Base-by-base conservation (phyloP, 2,113 vertebrate genomes). In the Xiphias gladius region DNA sequence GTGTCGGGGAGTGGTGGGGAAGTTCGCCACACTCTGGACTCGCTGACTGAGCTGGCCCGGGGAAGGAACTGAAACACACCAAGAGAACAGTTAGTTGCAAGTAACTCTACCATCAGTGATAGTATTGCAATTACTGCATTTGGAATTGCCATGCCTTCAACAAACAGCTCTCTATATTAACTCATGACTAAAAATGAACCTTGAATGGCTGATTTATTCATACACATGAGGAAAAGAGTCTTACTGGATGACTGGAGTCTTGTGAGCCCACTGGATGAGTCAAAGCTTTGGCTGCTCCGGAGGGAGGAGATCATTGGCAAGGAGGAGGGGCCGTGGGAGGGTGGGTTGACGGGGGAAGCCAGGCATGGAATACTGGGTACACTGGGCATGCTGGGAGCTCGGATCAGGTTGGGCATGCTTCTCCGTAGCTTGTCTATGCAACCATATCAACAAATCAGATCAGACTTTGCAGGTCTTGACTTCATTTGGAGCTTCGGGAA, bases 391-490 rank as follows among this genome's bases (percentile, higher is more conserved):
- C 98, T 99, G 89, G 95, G 95, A 84, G 94, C 82, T 92, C 95
- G 92, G 78, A 96, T 92, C 2, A 99, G 94, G 84, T 98, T 99
- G 80, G 98, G 98, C 98, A 99, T 99, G 94, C 98, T 99, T 93
- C 97, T 96, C 77, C 97, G 95, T 77, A 99, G 96, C 80, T 97
- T 99, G 90, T 99, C 98, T 99, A 87, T 74, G 71, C 74, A 76
- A 88, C 55, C 75, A 86, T 9, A 87, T 67, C 20, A 88, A 88
- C 61, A 86, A 67, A 74, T 39, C 72, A 61, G 4, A 64, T 78
- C 65, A 83, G 43, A 16, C 66, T 48, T 19, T 63, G 46, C 32
- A 58, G 50, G 28, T 10, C 11, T 84, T 11, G 17, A 24, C 2
- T 55, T 7, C 2, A 48, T 58, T 7, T 67, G n/a, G 24, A 24